Base-by-base conservation (phyloP, 2,113 vertebrate genomes). In the Sturnus vulgaris region DNA sequence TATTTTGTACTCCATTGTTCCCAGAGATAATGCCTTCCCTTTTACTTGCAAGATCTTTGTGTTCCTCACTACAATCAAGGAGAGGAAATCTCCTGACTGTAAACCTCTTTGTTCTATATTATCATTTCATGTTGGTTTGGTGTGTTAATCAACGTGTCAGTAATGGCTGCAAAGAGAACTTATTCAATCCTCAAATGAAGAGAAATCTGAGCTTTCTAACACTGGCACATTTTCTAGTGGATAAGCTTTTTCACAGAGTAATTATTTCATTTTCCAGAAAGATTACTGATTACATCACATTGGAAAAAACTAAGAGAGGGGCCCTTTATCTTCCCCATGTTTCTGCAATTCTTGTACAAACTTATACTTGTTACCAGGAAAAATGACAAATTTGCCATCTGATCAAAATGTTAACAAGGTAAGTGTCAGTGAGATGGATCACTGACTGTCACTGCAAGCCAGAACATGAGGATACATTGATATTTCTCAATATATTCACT, bases 331-430 rank as follows among this genome's bases (percentile, higher is more conserved):
- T 97, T 97, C 71, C 82, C 96, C 96, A 96, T 98, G 97, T 98
- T 97, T 98, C 97, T 95, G 85, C 92, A 97, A 96, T 97, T 98
- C 97, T 97, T 98, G 98, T 97, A 97, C 96, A 98, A 98, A 98
- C 97, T 98, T 98, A 98, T 96, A 98, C 97, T 97, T 97, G 97
- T 98, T 98, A 98, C 97, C 97, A 96, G 98, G 97, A 98, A 98
- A 98, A 98, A 98, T 98, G 98, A 98, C 97, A 98, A 98, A 98
- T 99, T 98, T 98, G 98, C 98, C 97, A 97, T 98, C 98, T 98
- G 98, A 99, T 99, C 98, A 98, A 98, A 98, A 98, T 98, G 98
- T 98, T 99, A 99, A 99, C 98, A 98, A 98, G 98, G 98, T 99
- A 98, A 98, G 97, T 98, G 98, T 98, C 98, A 98, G 96, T 13